A percentile compares a stretch with the other conserved stretches of the same genome.
These are phyloP conservation scores for Dinothrombium tinctorium DNA, from an alignment of 1,140 invertebrate genomes.

Conservation along the genomic window DNA sequence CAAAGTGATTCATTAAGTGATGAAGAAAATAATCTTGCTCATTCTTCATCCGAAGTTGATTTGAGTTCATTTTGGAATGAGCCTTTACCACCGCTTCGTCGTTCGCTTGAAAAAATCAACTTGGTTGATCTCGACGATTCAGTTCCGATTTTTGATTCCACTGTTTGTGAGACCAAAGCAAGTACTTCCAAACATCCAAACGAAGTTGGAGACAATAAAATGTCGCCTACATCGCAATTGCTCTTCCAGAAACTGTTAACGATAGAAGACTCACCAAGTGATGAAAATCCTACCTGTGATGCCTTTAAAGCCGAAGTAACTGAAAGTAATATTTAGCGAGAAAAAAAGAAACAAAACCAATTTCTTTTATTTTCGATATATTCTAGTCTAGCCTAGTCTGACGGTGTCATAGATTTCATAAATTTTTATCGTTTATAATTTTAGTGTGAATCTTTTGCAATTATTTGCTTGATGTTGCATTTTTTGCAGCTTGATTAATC, in stretches of 20 bases:
- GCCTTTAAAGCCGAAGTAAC: slow-evolving; percentile 1
- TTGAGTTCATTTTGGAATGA: background rate
- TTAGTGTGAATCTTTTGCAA: too few relatives aligned
- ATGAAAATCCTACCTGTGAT: background rate
- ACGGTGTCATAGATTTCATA: too few relatives aligned
- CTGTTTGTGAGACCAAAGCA: background rate
- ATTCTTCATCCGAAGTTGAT: background rate
- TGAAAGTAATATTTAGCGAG: too few relatives aligned
- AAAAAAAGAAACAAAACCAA: too few relatives aligned
- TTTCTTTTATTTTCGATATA: too few relatives aligned
- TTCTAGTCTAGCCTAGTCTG: too few relatives aligned
- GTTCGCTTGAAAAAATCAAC: slow-evolving; percentile 1
- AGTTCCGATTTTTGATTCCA: background rate
- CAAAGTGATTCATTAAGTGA: too few relatives aligned
- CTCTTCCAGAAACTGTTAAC: slow-evolving; percentile 2
- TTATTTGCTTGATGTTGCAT: too few relatives aligned
- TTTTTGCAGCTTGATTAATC: too few relatives aligned
- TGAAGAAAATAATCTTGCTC: background rate
- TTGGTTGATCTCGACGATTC: slow-evolving; percentile 1
- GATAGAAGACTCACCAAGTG: slow-evolving; percentile 3
- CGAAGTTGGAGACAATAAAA: background rate
- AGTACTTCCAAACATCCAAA: too few relatives aligned
- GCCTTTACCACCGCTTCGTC: background rate
- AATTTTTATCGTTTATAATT: too few relatives aligned
- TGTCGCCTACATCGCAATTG: background rate